These are phyloP conservation scores for Amblyopsis rosae DNA, from an alignment of 2,113 vertebrate genomes.

Conservation along the genomic window DNA sequence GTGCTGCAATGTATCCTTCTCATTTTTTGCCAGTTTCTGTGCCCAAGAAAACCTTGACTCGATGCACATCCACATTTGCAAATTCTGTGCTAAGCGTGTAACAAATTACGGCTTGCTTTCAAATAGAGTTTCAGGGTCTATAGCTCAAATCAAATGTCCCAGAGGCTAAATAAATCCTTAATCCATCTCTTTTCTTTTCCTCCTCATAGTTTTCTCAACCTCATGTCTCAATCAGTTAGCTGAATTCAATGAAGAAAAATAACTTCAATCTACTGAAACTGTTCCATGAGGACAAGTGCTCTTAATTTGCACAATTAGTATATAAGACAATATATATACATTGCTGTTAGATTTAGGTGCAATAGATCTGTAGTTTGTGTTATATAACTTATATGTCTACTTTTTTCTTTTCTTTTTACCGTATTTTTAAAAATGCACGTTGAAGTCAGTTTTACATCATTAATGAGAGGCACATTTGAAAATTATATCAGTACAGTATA, in stretches of 20 bases:
- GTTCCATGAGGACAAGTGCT: no score
- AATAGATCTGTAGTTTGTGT: no score
- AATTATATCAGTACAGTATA: no score
- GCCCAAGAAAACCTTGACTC: slow-evolving; percentile 32
- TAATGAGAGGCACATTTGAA: no score
- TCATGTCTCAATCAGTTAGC: neutral
- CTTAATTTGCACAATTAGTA: neutral
- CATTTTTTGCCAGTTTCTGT: neutral
- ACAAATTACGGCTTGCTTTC: neutral
- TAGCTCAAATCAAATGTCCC: no score
- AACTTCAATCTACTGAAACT: neutral
- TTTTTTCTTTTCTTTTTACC: no score
- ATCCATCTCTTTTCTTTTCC: neutral
- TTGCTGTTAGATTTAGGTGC: no score
- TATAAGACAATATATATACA: neutral
- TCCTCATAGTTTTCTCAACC: neutral
- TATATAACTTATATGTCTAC: no score
- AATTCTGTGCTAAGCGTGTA: neutral
- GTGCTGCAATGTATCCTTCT: neutral
- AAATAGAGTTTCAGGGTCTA: no score
- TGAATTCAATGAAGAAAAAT: neutral
- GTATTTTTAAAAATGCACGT: no score
- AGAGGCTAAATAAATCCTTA: no score
- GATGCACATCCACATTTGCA: neutral
- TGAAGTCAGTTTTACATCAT: no score